Conservation (phyloP, 1,140 invertebrate species). For the Drosophila lacteicornis region DNA sequence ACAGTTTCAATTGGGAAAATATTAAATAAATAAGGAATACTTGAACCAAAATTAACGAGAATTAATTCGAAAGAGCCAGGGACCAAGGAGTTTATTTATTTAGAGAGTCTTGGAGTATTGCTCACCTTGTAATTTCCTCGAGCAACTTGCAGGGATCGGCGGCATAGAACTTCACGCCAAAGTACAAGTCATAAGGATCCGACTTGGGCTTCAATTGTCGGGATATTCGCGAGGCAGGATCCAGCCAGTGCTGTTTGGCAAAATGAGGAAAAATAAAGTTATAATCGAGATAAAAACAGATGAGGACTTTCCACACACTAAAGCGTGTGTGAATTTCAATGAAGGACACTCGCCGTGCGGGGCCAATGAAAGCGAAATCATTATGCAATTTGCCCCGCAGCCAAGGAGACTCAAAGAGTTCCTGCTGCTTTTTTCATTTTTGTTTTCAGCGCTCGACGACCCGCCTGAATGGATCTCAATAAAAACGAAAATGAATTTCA, state of each 20-base stretch:
- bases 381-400: constrained; percentile 61
- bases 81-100: not conserved
- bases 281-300: constrained; percentile 67
- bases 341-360: constrained; percentile 32
- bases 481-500: constrained; percentile 84
- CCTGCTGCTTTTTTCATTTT: constrained; percentile 52
- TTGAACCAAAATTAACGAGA: no score
- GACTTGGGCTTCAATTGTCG: constrained; percentile 91
- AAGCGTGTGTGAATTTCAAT: constrained; percentile 47
- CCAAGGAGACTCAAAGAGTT: constrained; percentile 66
- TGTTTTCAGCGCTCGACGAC: constrained; percentile 62
- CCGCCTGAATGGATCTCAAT: constrained; percentile 79
- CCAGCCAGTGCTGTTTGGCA: constrained; percentile 92
- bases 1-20: not conserved
- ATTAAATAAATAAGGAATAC: not conserved
- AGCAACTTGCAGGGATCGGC: constrained; percentile 98
- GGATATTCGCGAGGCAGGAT: constrained; percentile 92
- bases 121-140: constrained; percentile 97
- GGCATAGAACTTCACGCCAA: constrained; percentile 99
- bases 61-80: no score
- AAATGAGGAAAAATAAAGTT: not conserved
- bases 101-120: no score
- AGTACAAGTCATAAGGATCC: constrained; percentile 96
- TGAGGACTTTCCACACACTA: constrained; percentile 6
- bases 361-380: constrained; percentile 67